Evolutionary conservation across 2,113 vertebrate genomes (phyloP), one percentile per base, ranked within the genome.

Genomic region (Campylorhamphus procurvoides): DNA sequence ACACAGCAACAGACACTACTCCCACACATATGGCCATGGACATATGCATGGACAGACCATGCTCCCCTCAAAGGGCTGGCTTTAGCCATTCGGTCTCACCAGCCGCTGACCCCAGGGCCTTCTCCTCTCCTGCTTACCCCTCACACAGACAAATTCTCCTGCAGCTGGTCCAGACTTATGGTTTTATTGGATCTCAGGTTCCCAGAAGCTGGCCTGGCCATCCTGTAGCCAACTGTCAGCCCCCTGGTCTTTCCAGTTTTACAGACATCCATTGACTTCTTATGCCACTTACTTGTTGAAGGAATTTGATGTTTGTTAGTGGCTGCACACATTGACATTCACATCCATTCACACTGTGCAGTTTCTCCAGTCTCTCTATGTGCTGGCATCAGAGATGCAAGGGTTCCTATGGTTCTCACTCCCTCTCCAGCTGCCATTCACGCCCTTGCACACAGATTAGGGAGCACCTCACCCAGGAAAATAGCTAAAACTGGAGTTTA

Each of bases 371-470:
- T 20, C 22, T 59, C 59, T 50, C 33, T 59, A 14, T n/a, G 28
- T 46, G 31, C 64, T 55, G 69, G 39, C 55, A 73, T 39, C 33
- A 59, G 28, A 55, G 39, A 12, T 40, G 12, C 1, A 1, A 17
- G 25, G 35, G 25, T 8, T 27, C 5, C 13, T 31, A 3, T 3
- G 7, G 27, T 4, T 29, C 20, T 6, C 4, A 22, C 22, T 53
- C 22, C 46, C 3, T 4, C 63, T 72, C 25, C 16, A 37, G 52
- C 7, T 56, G 46, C 53, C 71, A 5, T 29, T 17, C 9, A 4
- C 7, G 25, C 14, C 2, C 2, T 1, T 24, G 18, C 29, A 52
- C 49, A 27, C 11, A 40, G n/a, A 42, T 58, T 0, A 37, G 20
- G 31, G 23, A 89, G 14, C 5, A 5, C 6, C 18, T 47, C 19